Base-by-base conservation (phyloP, 2,797 vertebrate genomes). In the Hoplostethus mediterraneus region DNA sequence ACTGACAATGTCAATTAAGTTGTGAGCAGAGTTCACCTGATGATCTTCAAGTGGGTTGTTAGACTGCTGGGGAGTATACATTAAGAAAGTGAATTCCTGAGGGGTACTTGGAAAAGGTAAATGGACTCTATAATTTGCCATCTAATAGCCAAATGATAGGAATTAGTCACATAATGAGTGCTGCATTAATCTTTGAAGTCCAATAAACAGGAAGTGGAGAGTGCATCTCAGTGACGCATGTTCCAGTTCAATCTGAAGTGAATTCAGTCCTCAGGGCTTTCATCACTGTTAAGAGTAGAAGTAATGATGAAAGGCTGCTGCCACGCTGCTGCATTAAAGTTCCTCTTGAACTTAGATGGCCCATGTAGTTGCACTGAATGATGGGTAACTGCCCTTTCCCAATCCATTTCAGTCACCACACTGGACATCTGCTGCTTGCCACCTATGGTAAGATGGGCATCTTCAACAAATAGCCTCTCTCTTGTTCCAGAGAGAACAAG, bases 111-210 rank as follows among this genome's bases (percentile, higher is more conserved):
- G 33, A 36, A 36, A 36, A 36, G 33, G 42, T 44, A 13, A 17
- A 60, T 62, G n/a, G 30, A 28, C 14, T 25, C 2, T n/a, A 21
- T 33, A 40, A 36, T 60, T 56, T 48, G 9, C n/a, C 55, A 51
- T 51, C n/a, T 51, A n/a, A 6, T 17, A n/a, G 14, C 8, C 30
- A 25, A 63, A 59, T 73, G 14, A 73, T 21, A 67, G 36, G 2
- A 60, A 49, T 51, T 54, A 49, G 44, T 28, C 44, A 61, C 16
- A 13, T 59, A 48, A 66, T 58, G 3, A 72, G 21, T 2, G 7
- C 0, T 6, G 13, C 42, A 49, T 17, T 21, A 8, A 70, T 54
- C 55, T 55, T 25, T 57, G 4, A 21, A 13, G n/a, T 48, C 47
- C 8, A 53, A 21, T 31, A 33, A 31, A 51, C 2, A 44, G 51